These are phyloP conservation scores for Cremastobaeus sp. DNA, from an alignment of 2,888 invertebrate genomes.

Conservation along the genomic window DNA sequence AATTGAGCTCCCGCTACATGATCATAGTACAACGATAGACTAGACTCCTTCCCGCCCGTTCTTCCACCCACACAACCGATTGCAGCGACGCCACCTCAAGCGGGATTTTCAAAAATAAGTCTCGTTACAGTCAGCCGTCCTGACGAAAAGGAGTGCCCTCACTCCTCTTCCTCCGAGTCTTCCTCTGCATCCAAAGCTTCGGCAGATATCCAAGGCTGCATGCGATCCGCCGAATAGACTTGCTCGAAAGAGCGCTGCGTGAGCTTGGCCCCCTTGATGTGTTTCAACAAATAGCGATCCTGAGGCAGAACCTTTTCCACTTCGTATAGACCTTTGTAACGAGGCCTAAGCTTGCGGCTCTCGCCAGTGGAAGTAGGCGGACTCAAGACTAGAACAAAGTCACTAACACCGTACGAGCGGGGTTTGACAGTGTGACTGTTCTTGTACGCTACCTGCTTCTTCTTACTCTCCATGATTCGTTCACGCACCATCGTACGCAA, in stretches of 20 bases:
- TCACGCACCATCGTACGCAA: neutral
- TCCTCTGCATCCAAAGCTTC: neutral
- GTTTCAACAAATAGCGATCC: conserved; percentile 11
- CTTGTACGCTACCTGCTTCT: neutral
- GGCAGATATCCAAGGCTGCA: conserved; percentile 11
- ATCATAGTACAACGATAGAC: too few species aligned
- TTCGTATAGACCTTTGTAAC: conserved; percentile 4
- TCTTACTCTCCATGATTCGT: neutral
- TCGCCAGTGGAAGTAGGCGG: conserved; percentile 1
- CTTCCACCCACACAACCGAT: too few species aligned
- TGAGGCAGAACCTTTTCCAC: neutral
- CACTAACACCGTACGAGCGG: neutral
- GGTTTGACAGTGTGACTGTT: neutral
- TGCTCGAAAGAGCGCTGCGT: conserved; percentile 15
- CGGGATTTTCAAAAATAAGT: too few species aligned
- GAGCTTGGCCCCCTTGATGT: neutral
- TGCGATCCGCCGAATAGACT: conserved; percentile 16
- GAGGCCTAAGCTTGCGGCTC: conserved; percentile 12
- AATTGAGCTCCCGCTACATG: too few species aligned
- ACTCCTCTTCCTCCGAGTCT: neutral
- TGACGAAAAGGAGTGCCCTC: conserved; percentile 14
- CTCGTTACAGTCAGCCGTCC: conserved; percentile 3
- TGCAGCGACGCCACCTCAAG: too few species aligned
- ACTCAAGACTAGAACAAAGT: conserved; percentile 1
- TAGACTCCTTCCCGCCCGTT: too few species aligned